Evolutionary conservation across 2,113 vertebrate species (phyloP).

Genomic region (Tiliqua scincoides): DNA sequence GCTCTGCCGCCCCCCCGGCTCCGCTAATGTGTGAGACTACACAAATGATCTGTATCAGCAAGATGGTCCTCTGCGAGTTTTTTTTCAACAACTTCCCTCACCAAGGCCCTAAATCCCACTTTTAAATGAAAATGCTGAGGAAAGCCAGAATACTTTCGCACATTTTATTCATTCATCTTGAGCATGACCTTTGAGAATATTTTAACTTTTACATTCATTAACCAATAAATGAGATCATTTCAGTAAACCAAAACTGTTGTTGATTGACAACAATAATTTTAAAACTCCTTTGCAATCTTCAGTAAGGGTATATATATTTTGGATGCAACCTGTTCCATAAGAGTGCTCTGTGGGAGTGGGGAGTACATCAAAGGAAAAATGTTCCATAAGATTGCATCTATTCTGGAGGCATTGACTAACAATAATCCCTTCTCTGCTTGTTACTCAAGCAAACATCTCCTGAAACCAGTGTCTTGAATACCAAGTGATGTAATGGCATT

Average conservation of each 20-base stretch:
- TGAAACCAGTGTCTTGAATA: background rate
- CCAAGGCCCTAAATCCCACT: background rate
- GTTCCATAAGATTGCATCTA: background rate
- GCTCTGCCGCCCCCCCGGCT: too few relatives aligned
- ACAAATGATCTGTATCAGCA: background rate
- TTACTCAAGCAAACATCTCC: background rate
- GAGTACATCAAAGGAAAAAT: background rate
- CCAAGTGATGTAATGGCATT: rapidly evolving
- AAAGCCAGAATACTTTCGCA: background rate
- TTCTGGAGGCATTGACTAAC: background rate
- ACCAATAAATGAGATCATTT: background rate
- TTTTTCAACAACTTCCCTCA: background rate
- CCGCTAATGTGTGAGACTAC: background rate
- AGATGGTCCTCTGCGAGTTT: background rate
- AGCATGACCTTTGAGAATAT: background rate
- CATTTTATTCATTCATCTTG: background rate
- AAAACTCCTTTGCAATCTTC: background rate
- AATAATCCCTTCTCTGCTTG: background rate
- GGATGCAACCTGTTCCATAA: rapidly evolving
- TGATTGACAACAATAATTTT: background rate
- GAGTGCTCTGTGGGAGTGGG: background rate
- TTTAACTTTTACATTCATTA: background rate
- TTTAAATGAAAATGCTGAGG: background rate
- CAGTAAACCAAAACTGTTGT: background rate
- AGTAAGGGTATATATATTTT: background rate